These are phyloP conservation scores for Microcaecilia unicolor DNA, from an alignment of 2,797 vertebrate species.

Conservation along the genomic window DNA sequence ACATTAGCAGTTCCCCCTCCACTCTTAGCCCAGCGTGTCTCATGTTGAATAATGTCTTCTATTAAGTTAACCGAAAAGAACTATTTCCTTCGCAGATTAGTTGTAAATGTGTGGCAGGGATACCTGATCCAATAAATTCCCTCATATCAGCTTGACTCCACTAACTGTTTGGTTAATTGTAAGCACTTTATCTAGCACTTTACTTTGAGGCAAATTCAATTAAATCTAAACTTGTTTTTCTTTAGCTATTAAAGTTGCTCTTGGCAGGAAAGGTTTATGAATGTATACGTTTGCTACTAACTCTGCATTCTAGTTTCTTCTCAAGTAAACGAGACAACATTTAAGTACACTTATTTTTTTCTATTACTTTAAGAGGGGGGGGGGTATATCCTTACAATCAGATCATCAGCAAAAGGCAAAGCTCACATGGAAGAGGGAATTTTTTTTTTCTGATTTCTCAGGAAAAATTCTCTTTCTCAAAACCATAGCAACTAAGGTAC, in stretches of 20 bases:
- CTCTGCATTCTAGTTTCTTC: no score
- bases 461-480: no score
- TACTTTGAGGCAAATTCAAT: slow-evolving; percentile 10
- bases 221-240: slow-evolving; percentile 16
- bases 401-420: no score
- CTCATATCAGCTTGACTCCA: slow-evolving; percentile 3
- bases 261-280: neutral
- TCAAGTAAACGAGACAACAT: no score
- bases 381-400: no score
- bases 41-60: neutral
- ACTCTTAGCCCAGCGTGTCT: neutral
- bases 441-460: no score
- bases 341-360: no score
- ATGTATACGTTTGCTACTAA: no score
- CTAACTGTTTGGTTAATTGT: slow-evolving; percentile 10
- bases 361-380: no score
- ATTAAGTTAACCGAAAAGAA: neutral
- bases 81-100: neutral
- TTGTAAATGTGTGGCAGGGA: neutral
- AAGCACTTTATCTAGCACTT: slow-evolving; percentile 10
- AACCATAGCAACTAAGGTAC: no score
- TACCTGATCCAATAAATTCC: neutral
- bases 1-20: neutral
- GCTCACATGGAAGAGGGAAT: no score
- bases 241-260: neutral